Evolutionary conservation across 1,140 invertebrate species (phyloP).

Genomic region (Brachystomella parvula): DNA sequence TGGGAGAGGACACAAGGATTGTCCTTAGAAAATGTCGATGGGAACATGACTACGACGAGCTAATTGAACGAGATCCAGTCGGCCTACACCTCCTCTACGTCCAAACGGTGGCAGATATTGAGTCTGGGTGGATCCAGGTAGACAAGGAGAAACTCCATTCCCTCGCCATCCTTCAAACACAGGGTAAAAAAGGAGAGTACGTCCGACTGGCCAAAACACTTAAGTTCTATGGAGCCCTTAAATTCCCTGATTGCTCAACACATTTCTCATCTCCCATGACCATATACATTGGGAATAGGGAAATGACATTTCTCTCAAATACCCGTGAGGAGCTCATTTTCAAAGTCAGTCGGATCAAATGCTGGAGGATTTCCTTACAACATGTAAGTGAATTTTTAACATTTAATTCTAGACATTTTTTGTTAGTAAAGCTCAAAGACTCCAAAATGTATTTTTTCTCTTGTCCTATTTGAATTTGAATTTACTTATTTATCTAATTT

Average conservation of each 20-base stretch:
- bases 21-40: constrained; percentile 74
- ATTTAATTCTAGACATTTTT: no score
- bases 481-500: no score
- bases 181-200: constrained; percentile 78
- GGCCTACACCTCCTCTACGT: constrained; percentile 78
- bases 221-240: constrained; percentile 81
- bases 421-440: no score
- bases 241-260: constrained; percentile 65
- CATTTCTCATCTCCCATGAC: constrained; percentile 67
- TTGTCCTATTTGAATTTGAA: no score
- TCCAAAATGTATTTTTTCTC: no score
- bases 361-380: constrained; percentile 86
- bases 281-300: constrained; percentile 66
- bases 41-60: constrained; percentile 65
- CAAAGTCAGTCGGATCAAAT: constrained; percentile 88
- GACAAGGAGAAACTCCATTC: constrained; percentile 60
- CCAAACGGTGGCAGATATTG: constrained; percentile 77
- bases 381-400: constrained; percentile 53
- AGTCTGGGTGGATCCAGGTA: constrained; percentile 71
- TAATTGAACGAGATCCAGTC: constrained; percentile 68
- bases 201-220: constrained; percentile 67
- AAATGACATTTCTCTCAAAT: constrained; percentile 59
- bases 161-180: constrained; percentile 60
- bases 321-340: constrained; percentile 65
- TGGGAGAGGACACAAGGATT: constrained; percentile 56